Evolutionary conservation across 2,113 vertebrate species (phyloP), one percentile per base, ranked within the genome.

Genomic region (Corythornis cristatus): DNA sequence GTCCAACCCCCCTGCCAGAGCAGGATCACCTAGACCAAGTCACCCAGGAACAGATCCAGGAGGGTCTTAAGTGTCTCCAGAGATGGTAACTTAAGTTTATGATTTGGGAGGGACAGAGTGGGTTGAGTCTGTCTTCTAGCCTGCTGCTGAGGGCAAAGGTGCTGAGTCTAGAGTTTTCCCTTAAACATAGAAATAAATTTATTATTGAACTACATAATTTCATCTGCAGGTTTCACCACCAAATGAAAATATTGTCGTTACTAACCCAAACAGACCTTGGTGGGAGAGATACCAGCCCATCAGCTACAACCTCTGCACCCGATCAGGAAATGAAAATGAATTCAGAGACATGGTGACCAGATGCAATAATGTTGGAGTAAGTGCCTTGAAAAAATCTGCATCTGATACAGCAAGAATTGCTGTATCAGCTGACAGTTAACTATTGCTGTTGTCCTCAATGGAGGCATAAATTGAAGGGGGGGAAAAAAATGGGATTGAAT

Each of bases 321-420:
- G 99, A 61, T 99, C 99, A 56, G 99, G 99, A 93, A 98, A 86
- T 22, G 99, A 99, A 95, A 2, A 93, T 3, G 98, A 99, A 85
- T 98, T 99, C 93, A 98, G 58, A 90, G 97, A 99, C 96, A 99
- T 99, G 99, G 98, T 99, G 97, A 98, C 97, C 42, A 98, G 99
- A 78, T 99, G 99, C 96, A 99, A 99, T 97, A 97, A 98, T 2
- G 99, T 98, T 81, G 99, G 99, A 91, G 99, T 99, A 98, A 98
- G 98, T 95, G 14, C 53, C 35, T 50, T 78, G n/a, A 53, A 76
- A 76, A 37, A 6, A n/a, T 68, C 40, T 42, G 29, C 56, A 26
- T 53, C 42, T 45, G 42, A 12, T 37, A 25, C 0, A 3, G 13
- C 35, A 68, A 35, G 46, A 64, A 72, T 35, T 28, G 20, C 40